A percentile compares a stretch with the other conserved stretches of the same genome.
phyloP scores from a whole-genome alignment of 1,140 invertebrate genomes.

The Coelopa frigida region DNA sequence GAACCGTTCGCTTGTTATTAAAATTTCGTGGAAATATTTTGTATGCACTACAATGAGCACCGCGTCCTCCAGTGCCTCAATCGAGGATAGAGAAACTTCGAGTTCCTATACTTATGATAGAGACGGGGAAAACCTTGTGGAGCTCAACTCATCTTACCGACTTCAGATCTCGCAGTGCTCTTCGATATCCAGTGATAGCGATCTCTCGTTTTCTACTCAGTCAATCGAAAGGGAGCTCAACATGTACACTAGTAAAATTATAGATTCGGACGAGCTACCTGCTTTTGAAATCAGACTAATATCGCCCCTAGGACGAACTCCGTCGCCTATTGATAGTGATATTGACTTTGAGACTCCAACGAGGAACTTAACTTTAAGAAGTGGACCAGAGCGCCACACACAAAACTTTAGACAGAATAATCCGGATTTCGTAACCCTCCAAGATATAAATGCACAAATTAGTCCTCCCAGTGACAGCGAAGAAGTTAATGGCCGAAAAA shows the following conservation, averaged over 20 bases:
- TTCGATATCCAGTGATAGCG: constrained; percentile 32
- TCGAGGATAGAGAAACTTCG: no score
- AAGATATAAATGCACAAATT: constrained; percentile 41
- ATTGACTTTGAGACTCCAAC: constrained; percentile 14
- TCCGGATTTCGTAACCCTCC: constrained; percentile 34
- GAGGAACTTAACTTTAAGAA: constrained; percentile 14
- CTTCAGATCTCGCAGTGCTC: constrained; percentile 22
- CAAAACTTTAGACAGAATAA: constrained; percentile 17
- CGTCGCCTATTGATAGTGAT: constrained; percentile 31
- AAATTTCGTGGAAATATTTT: no score
- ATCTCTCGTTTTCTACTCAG: constrained; percentile 22
- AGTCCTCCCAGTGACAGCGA: constrained; percentile 27
- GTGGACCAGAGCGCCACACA: constrained; percentile 13
- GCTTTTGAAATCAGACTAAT: constrained; percentile 34
- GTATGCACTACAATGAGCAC: no score
- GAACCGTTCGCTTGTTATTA: no score
- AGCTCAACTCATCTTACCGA: constrained; percentile 16
- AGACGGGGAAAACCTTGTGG: no score
- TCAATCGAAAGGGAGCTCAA: constrained; percentile 30
- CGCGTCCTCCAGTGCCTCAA: no score
- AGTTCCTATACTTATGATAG: no score
- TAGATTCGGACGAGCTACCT: constrained; percentile 31
- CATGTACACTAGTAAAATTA: constrained; percentile 1
- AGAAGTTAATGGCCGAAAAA: constrained; percentile 14
- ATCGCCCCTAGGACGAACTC: constrained; percentile 35